phyloP scores from a whole-genome alignment of 1,140 invertebrate genomes.

The Platyura marginata region DNA sequence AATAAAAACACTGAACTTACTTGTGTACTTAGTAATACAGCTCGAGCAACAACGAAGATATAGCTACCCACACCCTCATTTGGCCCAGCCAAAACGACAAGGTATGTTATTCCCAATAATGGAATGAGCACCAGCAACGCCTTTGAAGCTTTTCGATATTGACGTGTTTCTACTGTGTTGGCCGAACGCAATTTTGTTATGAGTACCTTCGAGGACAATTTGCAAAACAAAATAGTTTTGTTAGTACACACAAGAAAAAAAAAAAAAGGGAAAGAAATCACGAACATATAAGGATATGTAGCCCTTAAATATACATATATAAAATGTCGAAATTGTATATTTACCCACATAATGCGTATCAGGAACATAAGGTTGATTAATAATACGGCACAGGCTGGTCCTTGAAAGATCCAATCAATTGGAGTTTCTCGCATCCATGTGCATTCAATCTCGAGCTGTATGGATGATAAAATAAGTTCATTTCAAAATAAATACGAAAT shows the following conservation, averaged over 20 bases:
- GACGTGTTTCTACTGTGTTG: constrained; percentile 68
- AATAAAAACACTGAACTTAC: too few relatives aligned
- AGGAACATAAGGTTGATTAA: constrained; percentile 74
- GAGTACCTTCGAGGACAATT: constrained; percentile 57
- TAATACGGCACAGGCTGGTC: constrained; percentile 49
- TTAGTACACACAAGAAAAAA: too few relatives aligned
- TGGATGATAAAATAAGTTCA: too few relatives aligned
- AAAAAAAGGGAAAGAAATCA: too few relatives aligned
- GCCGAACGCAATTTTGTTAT: constrained; percentile 81
- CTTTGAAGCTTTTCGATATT: constrained; percentile 77
- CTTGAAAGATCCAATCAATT: constrained; percentile 66
- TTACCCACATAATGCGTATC: constrained; percentile 80
- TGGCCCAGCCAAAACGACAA: constrained; percentile 60
- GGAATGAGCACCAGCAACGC: constrained; percentile 75
- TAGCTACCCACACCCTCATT: constrained; percentile 40
- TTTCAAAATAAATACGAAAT: too few relatives aligned
- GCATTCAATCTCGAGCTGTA: constrained; percentile 30
- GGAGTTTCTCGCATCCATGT: constrained; percentile 51
- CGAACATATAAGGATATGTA: too few relatives aligned
- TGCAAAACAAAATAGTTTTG: too few relatives aligned
- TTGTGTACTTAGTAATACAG: constrained; percentile 70
- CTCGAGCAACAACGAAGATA: constrained; percentile 46
- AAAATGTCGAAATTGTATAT: constrained; percentile 22
- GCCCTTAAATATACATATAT: too few relatives aligned
- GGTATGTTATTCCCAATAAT: constrained; percentile 72